These are phyloP conservation scores for Boulengeromyrus knoepffleri DNA, from an alignment of 2,113 vertebrate genomes.

Conservation along the genomic window DNA sequence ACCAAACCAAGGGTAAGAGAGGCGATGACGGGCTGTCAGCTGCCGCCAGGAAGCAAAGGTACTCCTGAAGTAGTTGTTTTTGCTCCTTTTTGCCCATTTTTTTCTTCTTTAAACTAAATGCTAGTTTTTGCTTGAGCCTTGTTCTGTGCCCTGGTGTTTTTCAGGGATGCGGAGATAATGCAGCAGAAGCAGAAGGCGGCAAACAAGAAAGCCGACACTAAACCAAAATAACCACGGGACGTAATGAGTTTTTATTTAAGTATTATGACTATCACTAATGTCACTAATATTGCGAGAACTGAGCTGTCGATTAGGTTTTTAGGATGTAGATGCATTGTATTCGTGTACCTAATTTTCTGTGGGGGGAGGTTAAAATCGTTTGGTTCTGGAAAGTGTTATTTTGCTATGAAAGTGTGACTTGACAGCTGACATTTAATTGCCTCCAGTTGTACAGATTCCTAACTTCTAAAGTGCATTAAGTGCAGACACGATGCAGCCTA, in stretches of 20 bases:
- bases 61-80: constrained; percentile 13
- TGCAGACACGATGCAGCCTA: constrained; percentile 33
- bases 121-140: background rate
- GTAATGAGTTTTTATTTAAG: constrained; percentile 13
- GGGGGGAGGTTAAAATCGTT: constrained; percentile 33
- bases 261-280: constrained; percentile 26
- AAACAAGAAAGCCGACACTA: constrained; percentile 52
- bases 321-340: constrained; percentile 31
- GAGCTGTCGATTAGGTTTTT: constrained; percentile 37
- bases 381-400: background rate
- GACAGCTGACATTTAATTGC: constrained; percentile 17
- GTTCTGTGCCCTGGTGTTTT: constrained; percentile 33
- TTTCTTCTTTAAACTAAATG: background rate
- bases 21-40: constrained; percentile 77
- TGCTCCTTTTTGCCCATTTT: background rate
- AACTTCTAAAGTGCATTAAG: constrained; percentile 27
- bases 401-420: background rate
- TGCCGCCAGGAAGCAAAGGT: constrained; percentile 82
- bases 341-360: constrained; percentile 45
- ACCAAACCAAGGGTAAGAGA: constrained; percentile 68
- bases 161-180: constrained; percentile 91
- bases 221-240: constrained; percentile 59
- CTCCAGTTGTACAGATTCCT: constrained; percentile 32
- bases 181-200: constrained; percentile 89
- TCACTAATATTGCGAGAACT: background rate